phyloP scores from a whole-genome alignment of 2,113 vertebrate species.

The Pseudolaguvia tuberculata region DNA sequence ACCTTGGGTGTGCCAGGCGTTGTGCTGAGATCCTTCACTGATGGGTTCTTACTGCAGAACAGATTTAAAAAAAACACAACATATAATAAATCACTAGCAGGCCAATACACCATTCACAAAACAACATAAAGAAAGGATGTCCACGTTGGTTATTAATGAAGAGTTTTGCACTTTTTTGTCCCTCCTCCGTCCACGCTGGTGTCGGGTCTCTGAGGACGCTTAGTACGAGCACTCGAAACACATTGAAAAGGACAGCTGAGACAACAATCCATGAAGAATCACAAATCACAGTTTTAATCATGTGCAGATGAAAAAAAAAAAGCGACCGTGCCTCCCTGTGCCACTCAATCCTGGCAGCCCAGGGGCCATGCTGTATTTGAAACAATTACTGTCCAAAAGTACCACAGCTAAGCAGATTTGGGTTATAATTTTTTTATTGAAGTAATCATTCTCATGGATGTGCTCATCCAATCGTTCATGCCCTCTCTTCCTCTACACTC shows the following conservation, averaged over 20 bases:
- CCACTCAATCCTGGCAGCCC: conserved; percentile 60
- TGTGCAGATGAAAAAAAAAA: conserved; percentile 45
- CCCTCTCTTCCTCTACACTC: conserved; percentile 12
- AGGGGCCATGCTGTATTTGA: conserved; percentile 77
- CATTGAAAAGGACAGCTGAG: conserved; percentile 41
- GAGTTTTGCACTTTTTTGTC: conserved; percentile 9
- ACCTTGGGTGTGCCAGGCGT: conserved; percentile 95
- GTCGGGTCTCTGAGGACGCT: conserved; percentile 22
- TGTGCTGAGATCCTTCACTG: conserved; percentile 83
- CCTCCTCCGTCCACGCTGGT: conserved; percentile 11
- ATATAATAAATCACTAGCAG: not conserved
- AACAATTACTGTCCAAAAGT: conserved; percentile 80
- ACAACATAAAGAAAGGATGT: too few relatives aligned
- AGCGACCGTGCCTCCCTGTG: conserved; percentile 51
- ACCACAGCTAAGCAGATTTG: conserved; percentile 67
- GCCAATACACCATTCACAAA: too few relatives aligned
- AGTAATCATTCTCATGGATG: conserved; percentile 81
- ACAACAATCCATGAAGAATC: conserved; percentile 44
- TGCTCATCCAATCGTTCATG: conserved; percentile 57
- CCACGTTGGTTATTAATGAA: conserved; percentile 12
- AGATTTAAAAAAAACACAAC: not conserved
- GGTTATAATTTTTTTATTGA: conserved; percentile 83
- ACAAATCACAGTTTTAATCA: conserved; percentile 57
- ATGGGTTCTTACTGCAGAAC: conserved; percentile 81
- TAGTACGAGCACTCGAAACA: conserved; percentile 25